Evolutionary conservation across 2,797 vertebrate species (phyloP).

Genomic region (Lepilemur septentrionalis): DNA sequence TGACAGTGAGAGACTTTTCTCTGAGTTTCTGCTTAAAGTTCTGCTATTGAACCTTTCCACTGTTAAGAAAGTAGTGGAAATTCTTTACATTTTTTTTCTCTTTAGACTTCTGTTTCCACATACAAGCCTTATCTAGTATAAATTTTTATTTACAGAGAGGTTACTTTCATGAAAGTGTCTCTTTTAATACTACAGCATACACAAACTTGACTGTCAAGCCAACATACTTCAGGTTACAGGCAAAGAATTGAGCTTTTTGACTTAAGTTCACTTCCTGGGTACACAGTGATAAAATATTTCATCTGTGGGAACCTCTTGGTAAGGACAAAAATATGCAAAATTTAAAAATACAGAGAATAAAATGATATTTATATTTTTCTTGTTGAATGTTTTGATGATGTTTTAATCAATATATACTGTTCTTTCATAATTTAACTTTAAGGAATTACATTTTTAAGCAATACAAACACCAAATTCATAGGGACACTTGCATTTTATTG

Average conservation of each 20-base stretch:
- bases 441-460: neutral
- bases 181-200: neutral
- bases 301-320: neutral
- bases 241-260: neutral
- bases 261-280: neutral
- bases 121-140: neutral
- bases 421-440: neutral
- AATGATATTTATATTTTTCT: neutral
- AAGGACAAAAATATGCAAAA: neutral
- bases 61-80: neutral
- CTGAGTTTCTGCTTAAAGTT: neutral
- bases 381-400: neutral
- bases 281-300: neutral
- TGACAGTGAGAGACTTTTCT: neutral
- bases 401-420: neutral
- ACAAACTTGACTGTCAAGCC: neutral
- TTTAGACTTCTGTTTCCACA: neutral
- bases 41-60: neutral
- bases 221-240: neutral
- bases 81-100: neutral
- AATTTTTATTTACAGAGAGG: neutral
- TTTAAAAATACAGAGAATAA: neutral
- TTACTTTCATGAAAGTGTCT: neutral
- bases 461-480: neutral
- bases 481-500: neutral